Base-by-base conservation (phyloP, 2,797 vertebrate species). In the Hyperoplus lanceolatus region DNA sequence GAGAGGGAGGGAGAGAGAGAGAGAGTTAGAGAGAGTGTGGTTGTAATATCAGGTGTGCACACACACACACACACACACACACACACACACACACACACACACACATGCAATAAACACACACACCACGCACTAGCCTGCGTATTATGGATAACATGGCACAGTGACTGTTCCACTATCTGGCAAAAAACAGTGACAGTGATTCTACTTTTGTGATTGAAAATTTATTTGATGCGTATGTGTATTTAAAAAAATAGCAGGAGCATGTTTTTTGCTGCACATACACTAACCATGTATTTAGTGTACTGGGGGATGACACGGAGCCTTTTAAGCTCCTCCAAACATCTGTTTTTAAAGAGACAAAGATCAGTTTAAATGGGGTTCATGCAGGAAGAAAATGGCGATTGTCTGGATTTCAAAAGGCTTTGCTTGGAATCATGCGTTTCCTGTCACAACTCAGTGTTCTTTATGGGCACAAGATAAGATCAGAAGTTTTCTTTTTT, bases 111-210 rank as follows among this genome's bases (percentile, higher is more conserved):
- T 77, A 49, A 10, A 3, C 60, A 38, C 55, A 43, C 53, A 43
- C 21, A 21, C 36, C 2, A 58, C 18, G 41, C 61, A 62, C 62
- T 62, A 8, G 3, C 70, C 80, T 80, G 73, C 78, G 80, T 78
- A 77, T 83, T 68, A 86, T 80, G 76, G 87, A 62, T 16, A 70
- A 65, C 78, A 68, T 39, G 74, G 65, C 57, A 75, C 55, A 43
- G 61, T 51, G 73, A 58, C 57, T 64, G 74, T 72, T 87, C 77
- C 68, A 76, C 50, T 46, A 3, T 57, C 66, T 3, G 75, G 53
- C 58, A 73, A 82, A 87, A 80, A 74, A 62, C 43, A 51, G 70
- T 54, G 69, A 78, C 72, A 69, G 42, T 66, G 66, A 70, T 58
- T 69, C 21, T 62, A 75, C 80, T 80, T 75, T 75, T 62, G 56